phyloP scores from a whole-genome alignment of 2,113 vertebrate species.

The Brachionichthys hirsutus region DNA sequence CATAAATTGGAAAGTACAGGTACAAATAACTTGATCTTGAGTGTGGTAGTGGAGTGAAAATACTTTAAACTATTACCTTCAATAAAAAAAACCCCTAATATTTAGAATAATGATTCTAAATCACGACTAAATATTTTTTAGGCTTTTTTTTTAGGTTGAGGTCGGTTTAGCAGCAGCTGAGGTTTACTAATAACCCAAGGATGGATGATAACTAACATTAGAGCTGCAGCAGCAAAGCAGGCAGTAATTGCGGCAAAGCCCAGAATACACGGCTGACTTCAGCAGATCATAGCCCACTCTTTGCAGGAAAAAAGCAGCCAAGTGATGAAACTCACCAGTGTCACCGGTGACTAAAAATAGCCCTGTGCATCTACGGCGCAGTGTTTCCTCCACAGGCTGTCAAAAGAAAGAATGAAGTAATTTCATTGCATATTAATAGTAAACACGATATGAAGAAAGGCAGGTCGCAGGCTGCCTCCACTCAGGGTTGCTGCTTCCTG shows the following conservation, averaged over 20 bases:
- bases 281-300: slow-evolving; percentile 10
- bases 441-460: slow-evolving; percentile 44
- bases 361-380: slow-evolving; percentile 28
- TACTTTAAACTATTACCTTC: neutral
- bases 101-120: neutral
- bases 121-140: too few relatives aligned
- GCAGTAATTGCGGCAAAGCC: slow-evolving; percentile 25
- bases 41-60: neutral
- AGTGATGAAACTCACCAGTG: slow-evolving; percentile 42
- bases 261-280: slow-evolving; percentile 9
- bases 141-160: neutral
- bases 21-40: neutral
- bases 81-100: neutral
- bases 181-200: neutral
- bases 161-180: neutral
- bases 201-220: slow-evolving; percentile 19
- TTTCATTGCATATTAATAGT: slow-evolving; percentile 53
- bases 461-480: slow-evolving; percentile 20
- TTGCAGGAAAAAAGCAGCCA: slow-evolving; percentile 24
- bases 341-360: slow-evolving; percentile 60
- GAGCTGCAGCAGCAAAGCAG: slow-evolving; percentile 2
- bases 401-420: slow-evolving; percentile 29
- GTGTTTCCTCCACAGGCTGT: slow-evolving; percentile 45
- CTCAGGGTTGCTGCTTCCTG: slow-evolving; percentile 10
- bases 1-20: neutral